phyloP scores from a whole-genome alignment of 2,113 vertebrate species.

The Nyctibius bracteatus region DNA sequence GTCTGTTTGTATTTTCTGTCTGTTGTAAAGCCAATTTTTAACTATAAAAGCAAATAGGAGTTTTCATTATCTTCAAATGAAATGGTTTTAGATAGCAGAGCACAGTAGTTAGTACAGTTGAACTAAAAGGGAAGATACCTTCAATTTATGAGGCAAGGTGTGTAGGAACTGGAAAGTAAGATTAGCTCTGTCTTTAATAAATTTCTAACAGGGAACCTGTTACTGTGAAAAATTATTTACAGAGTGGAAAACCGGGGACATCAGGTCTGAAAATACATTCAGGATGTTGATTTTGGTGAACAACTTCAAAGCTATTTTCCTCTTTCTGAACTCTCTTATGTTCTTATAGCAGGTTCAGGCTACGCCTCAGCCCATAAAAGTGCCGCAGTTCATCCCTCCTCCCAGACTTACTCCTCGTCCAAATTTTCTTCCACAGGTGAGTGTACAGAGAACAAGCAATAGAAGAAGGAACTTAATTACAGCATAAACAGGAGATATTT shows the following conservation, averaged over 20 bases:
- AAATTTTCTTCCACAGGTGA: slow-evolving; percentile 96
- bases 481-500: neutral
- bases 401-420: slow-evolving; percentile 97
- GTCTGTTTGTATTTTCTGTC: neutral
- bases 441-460: slow-evolving; percentile 44
- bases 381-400: slow-evolving; percentile 99
- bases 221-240: neutral
- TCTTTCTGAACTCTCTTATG: slow-evolving; percentile 60
- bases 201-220: neutral
- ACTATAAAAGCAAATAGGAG: slow-evolving; percentile 3
- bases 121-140: neutral
- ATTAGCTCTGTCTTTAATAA: neutral
- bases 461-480: neutral
- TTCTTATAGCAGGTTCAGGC: slow-evolving; percentile 90
- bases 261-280: neutral
- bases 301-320: neutral
- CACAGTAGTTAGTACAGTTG: neutral
- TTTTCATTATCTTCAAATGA: neutral
- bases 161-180: neutral
- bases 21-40: neutral
- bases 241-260: neutral
- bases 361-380: slow-evolving; percentile 96
- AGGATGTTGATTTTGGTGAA: neutral
- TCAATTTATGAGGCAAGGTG: neutral
- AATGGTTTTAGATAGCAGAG: neutral